phyloP scores from a whole-genome alignment of 2,888 invertebrate species.

The Metallyticus violacea region DNA sequence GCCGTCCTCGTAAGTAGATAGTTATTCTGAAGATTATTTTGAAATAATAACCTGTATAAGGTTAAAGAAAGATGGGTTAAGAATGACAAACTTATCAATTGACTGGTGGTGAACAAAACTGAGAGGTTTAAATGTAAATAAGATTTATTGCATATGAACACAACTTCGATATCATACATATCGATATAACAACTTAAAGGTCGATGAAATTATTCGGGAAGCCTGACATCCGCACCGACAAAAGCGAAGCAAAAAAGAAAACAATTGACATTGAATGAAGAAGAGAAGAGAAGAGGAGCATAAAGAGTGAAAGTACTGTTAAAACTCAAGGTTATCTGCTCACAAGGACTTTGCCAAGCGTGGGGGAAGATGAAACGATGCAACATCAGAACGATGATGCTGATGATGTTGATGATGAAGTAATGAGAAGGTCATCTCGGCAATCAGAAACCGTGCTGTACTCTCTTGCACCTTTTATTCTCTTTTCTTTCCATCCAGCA shows the following conservation, averaged over 20 bases:
- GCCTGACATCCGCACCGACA: not conserved
- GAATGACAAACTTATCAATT: no score
- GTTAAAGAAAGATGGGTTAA: no score
- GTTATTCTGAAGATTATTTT: no score
- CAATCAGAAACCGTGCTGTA: not conserved
- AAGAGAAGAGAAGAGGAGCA: not conserved
- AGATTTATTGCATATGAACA: no score
- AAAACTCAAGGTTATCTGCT: slow-evolving; percentile 21
- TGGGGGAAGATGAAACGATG: slow-evolving; percentile 15
- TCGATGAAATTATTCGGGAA: not conserved
- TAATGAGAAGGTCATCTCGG: slow-evolving; percentile 25
- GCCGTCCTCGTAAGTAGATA: no score
- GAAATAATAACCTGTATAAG: no score
- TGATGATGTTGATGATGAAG: no score
- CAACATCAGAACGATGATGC: not conserved
- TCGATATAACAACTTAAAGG: not conserved
- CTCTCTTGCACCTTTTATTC: not conserved
- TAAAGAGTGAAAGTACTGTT: slow-evolving; percentile 32
- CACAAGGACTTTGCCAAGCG: slow-evolving; percentile 7
- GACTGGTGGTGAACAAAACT: no score
- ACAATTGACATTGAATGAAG: slow-evolving; percentile 30
- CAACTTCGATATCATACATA: no score
- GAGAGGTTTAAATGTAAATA: no score
- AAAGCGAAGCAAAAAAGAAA: not conserved
- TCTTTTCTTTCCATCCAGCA: not conserved